Base-by-base conservation (phyloP, 2,113 vertebrate genomes). In the Tonatia bakeri region DNA sequence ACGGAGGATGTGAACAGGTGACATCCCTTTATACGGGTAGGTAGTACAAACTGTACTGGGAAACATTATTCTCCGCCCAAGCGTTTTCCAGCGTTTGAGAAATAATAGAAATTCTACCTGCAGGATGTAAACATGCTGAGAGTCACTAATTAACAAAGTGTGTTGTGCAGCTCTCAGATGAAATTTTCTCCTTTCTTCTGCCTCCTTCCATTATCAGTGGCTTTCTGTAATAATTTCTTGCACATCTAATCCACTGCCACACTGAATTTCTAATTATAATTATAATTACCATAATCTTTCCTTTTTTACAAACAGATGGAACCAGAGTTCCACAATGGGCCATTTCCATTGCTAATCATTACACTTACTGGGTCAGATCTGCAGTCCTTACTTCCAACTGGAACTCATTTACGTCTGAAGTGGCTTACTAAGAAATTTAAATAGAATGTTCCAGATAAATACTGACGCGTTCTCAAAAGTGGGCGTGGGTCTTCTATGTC, bases 261-360 rank as follows among this genome's bases (percentile, higher is more conserved):
- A 73, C 91, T 96, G 86, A 80, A 73, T 86, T 86, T 59, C 61
- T 93, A 93, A 96, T 86, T 87, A 88, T 72, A 92, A 88, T 93
- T 43, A 89, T 81, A 92, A 88, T 93, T 43, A 89, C 10, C 16
- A 0, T 11, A 54, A 79, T 91, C 82, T 90, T 50, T 96, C 87
- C 26, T 61, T 61, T 90, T 89, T 77, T 50, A 86, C 1, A 11
- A 91, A 89, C 89, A 95, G 82, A 95, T 83, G 86, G 80, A 87
- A 72, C 50, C 52, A 67, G 28, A 90, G 65, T 50, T 90, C 83
- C 73, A 43, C 54, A 89, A 7, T n/a, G 77, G 47, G 69, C 17
- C 33, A 85, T 94, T 91, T 91, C 72, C 76, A 87, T 19, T 75
- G 61, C 81, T 94, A 89, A 97, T 91, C 73, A 45, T 64, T 24